Percentiles rank a stretch among this genome's conserved stretches.
Conservation (phyloP, 2,113 vertebrate species). For the Columbina picui region DNA sequence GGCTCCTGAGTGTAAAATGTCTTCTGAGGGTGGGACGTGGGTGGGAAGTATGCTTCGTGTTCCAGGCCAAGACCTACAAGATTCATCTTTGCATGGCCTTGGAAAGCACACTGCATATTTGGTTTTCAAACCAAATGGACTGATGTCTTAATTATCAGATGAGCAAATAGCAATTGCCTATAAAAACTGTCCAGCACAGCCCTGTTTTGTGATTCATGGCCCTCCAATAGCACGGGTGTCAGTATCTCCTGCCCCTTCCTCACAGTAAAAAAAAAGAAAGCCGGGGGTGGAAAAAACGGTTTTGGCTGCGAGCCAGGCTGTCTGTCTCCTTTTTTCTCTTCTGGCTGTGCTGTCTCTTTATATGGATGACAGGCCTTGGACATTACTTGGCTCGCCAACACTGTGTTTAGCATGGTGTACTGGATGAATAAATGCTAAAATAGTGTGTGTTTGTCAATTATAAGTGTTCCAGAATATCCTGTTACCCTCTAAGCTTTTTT, state of each 20-base stretch:
- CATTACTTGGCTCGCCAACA: constrained; percentile 59
- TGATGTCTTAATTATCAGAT: not conserved
- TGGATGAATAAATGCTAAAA: constrained; percentile 50
- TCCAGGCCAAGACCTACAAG: not conserved
- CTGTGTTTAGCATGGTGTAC: constrained; percentile 48
- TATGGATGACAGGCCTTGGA: constrained; percentile 62
- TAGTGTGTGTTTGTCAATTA: constrained; percentile 41
- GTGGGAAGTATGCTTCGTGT: constrained; percentile 24
- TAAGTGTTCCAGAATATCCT: constrained; percentile 52
- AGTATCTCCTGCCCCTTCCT: constrained; percentile 29
- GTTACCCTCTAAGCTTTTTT: not conserved
- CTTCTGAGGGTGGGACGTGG: constrained; percentile 66
- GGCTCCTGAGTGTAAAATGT: constrained; percentile 79
- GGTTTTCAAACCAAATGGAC: not conserved
- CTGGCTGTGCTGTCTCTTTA: constrained; percentile 62
- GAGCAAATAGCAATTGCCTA: constrained; percentile 2
- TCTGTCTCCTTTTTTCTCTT: constrained; percentile 44
- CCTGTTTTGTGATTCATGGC: constrained; percentile 34
- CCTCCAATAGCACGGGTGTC: constrained; percentile 13
- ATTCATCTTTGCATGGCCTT: constrained; percentile 8
- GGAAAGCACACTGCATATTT: not conserved
- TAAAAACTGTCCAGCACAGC: constrained; percentile 17
- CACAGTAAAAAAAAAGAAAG: not conserved
- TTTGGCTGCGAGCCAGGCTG: constrained; percentile 45
- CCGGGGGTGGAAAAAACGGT: not conserved